Conservation (phyloP, 2,113 vertebrate species). For the Anarrhichthys ocellatus region DNA sequence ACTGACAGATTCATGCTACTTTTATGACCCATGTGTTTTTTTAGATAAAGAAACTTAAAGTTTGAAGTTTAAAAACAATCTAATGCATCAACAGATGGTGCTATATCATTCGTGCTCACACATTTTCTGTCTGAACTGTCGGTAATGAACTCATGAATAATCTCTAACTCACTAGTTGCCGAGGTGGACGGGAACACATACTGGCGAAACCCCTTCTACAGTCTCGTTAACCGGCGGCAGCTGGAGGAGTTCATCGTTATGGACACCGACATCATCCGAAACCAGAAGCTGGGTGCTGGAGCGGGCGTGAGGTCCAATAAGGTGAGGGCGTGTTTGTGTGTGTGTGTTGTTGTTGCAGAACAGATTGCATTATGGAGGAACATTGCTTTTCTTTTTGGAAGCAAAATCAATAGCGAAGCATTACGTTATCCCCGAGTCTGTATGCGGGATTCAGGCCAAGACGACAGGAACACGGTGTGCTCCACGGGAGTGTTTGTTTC, state of each 20-base stretch:
- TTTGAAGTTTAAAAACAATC: neutral
- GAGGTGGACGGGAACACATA: slow-evolving; percentile 93
- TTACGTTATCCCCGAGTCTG: slow-evolving; percentile 63
- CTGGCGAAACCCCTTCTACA: slow-evolving; percentile 94
- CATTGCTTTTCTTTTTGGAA: slow-evolving; percentile 57
- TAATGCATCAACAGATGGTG: neutral
- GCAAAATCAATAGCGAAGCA: slow-evolving; percentile 67
- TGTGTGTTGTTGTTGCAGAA: slow-evolving; percentile 36
- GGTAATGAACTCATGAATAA: neutral
- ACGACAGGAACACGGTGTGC: neutral
- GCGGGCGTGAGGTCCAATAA: slow-evolving; percentile 92
- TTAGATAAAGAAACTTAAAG: neutral
- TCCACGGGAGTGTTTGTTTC: slow-evolving; percentile 33
- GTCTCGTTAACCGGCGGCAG: slow-evolving; percentile 91
- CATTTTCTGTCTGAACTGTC: neutral
- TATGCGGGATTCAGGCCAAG: slow-evolving; percentile 37
- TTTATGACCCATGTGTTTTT: neutral
- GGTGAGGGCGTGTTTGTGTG: slow-evolving; percentile 80
- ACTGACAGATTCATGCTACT: neutral
- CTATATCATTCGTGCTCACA: neutral
- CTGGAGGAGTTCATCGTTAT: slow-evolving; percentile 96
- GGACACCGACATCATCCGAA: slow-evolving; percentile 87
- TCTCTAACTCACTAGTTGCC: slow-evolving; percentile 84
- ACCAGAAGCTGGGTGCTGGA: slow-evolving; percentile 88
- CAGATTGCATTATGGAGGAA: slow-evolving; percentile 58